A percentile compares a stretch with the other conserved stretches of the same genome.
Evolutionary conservation across 2,888 invertebrate genomes (phyloP).

Genomic region (Hyposoter dolosus): DNA sequence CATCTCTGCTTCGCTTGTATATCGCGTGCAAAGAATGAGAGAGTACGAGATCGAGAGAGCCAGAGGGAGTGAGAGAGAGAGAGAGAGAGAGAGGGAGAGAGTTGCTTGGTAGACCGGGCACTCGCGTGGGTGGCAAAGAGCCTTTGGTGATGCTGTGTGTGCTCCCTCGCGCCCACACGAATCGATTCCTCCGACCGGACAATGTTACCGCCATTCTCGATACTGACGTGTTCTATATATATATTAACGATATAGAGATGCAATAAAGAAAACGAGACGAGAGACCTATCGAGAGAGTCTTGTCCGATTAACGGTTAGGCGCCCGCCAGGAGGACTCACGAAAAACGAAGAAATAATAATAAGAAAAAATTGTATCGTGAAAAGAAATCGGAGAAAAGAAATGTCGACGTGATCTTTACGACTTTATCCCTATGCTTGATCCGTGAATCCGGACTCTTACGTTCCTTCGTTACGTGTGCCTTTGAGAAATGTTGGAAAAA

Average conservation of each 20-base stretch:
- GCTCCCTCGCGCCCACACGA: constrained; percentile 76
- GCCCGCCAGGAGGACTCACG: constrained; percentile 24
- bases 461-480: not conserved
- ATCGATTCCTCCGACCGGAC: constrained; percentile 76
- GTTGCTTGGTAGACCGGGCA: constrained; percentile 61
- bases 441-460: constrained; percentile 13
- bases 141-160: constrained; percentile 67
- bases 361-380: constrained; percentile 12
- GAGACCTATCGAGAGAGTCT: constrained; percentile 56
- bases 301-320: constrained; percentile 74
- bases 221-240: constrained; percentile 51
- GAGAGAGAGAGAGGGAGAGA: not conserved
- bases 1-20: constrained; percentile 49
- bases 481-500: not conserved
- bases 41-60: constrained; percentile 9
- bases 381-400: constrained; percentile 28
- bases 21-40: constrained; percentile 30
- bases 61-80: constrained; percentile 2
- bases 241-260: constrained; percentile 19
- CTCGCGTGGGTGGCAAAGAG: constrained; percentile 77
- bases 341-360: constrained; percentile 28
- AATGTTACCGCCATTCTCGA: constrained; percentile 68
- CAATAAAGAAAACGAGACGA: constrained; percentile 47
- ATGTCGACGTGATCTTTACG: constrained; percentile 36
- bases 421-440: constrained; percentile 12